A percentile compares a stretch with the other conserved stretches of the same genome.
These are phyloP conservation scores for Mesopsocus fuscifrons DNA, from an alignment of 2,888 invertebrate species.

Conservation along the genomic window DNA sequence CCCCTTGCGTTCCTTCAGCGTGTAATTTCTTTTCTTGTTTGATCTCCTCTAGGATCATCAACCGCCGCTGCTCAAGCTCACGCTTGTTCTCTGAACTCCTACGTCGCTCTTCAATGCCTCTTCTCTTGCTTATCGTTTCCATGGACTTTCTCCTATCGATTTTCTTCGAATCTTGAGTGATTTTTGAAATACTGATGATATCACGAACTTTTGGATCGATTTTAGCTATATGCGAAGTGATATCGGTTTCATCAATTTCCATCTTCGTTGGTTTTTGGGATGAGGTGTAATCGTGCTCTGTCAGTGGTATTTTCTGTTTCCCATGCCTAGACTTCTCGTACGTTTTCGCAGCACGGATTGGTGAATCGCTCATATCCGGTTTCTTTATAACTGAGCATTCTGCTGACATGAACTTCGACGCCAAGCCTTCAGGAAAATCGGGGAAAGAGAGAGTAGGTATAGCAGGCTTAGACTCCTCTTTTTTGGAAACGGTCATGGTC, in stretches of 20 bases:
- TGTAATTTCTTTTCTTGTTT: constrained; percentile 6
- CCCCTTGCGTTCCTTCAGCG: background rate
- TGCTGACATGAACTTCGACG: constrained; percentile 5
- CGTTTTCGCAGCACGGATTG: constrained; percentile 6
- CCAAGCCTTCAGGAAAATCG: constrained; percentile 6
- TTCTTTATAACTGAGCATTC: constrained; percentile 1
- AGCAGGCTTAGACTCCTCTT: background rate
- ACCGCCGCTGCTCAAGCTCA: constrained; percentile 1
- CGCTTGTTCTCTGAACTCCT: constrained; percentile 6
- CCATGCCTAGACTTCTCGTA: constrained; percentile 3
- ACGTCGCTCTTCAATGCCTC: constrained; percentile 1
- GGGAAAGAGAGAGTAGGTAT: background rate
- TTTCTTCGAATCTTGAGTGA: constrained; percentile 1
- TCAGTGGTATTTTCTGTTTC: constrained; percentile 2
- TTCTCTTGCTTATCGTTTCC: constrained; percentile 2
- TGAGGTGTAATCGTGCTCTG: constrained; percentile 4
- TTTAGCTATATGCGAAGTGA: constrained; percentile 7
- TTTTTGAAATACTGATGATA: constrained; percentile 7
- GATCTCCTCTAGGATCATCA: constrained; percentile 5
- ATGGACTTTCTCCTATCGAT: constrained; percentile 3
- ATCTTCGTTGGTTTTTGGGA: background rate
- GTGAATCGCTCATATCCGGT: constrained; percentile 20
- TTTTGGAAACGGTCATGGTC: no score
- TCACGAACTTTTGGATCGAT: constrained; percentile 8
- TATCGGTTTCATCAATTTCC: background rate